These are phyloP conservation scores for Lipophrys pholis DNA, from an alignment of 2,113 vertebrate species.

Conservation along the genomic window DNA sequence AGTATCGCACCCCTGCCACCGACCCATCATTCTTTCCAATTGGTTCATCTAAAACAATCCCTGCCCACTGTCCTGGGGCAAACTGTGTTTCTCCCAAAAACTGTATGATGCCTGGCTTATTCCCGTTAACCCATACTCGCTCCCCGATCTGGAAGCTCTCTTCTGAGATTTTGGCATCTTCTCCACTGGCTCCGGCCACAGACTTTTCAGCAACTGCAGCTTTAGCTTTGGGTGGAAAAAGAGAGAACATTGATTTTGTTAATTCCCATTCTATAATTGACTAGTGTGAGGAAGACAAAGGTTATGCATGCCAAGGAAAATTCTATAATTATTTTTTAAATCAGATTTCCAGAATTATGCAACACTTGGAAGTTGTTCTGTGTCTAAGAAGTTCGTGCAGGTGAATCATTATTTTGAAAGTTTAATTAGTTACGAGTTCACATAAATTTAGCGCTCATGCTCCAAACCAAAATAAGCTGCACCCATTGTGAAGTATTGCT, in stretches of 20 bases:
- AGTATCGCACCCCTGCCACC: constrained; percentile 95
- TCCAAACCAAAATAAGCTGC: not conserved
- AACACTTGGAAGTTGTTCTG: not conserved
- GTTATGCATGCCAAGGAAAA: constrained; percentile 1
- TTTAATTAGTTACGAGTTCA: no score
- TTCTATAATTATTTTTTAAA: not conserved
- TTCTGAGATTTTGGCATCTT: constrained; percentile 84
- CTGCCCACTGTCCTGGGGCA: constrained; percentile 97
- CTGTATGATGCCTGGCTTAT: constrained; percentile 93
- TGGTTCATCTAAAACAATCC: constrained; percentile 94
- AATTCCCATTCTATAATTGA: not conserved
- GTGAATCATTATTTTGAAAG: not conserved
- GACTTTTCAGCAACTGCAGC: constrained; percentile 82
- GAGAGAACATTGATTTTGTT: not conserved
- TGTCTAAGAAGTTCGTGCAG: not conserved
- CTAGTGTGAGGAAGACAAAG: constrained; percentile 1
- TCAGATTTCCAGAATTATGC: not conserved
- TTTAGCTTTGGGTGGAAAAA: constrained; percentile 64
- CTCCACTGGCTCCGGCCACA: constrained; percentile 61
- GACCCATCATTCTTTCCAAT: constrained; percentile 99
- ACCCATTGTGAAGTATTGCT: not conserved
- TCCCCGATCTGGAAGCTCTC: constrained; percentile 93
- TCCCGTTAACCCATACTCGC: constrained; percentile 99
- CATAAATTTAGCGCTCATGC: no score
- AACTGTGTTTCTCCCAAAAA: constrained; percentile 98